These are phyloP conservation scores for Penaeus chinensis DNA, from an alignment of 1,140 invertebrate genomes.

Conservation along the genomic window DNA sequence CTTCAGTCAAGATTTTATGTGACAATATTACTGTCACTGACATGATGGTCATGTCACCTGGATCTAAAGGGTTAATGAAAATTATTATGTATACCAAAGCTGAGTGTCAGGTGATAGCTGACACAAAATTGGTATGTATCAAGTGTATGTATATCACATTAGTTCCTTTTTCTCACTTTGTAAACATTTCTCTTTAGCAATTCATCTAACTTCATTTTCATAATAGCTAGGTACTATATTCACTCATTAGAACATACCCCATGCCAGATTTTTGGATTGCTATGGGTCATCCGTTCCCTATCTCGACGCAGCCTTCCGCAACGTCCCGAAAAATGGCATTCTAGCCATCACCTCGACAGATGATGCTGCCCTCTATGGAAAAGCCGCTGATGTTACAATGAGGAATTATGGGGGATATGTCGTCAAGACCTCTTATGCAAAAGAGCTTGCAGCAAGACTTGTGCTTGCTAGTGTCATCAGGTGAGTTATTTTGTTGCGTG, in stretches of 20 bases:
- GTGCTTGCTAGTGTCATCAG: slow-evolving; percentile 66
- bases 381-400: slow-evolving; percentile 66
- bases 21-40: too few species aligned
- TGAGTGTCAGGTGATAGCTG: too few species aligned
- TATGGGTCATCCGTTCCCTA: slow-evolving; percentile 65
- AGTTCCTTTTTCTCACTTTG: too few species aligned
- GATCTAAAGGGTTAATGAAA: too few species aligned
- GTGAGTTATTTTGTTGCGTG: slow-evolving; percentile 57
- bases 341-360: slow-evolving; percentile 67
- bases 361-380: slow-evolving; percentile 66
- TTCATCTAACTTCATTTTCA: too few species aligned
- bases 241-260: slow-evolving; percentile 17
- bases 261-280: slow-evolving; percentile 67
- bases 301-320: slow-evolving; percentile 67
- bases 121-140: too few species aligned
- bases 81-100: too few species aligned
- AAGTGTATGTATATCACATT: too few species aligned
- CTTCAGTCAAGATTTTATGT: too few species aligned
- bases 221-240: too few species aligned
- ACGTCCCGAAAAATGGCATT: slow-evolving; percentile 67
- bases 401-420: slow-evolving; percentile 67
- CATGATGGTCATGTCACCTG: too few species aligned
- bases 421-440: slow-evolving; percentile 68
- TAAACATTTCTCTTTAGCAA: too few species aligned
- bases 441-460: slow-evolving; percentile 68